These are phyloP conservation scores for Drosophila nigricruria DNA, from an alignment of 2,888 invertebrate species.

Conservation along the genomic window DNA sequence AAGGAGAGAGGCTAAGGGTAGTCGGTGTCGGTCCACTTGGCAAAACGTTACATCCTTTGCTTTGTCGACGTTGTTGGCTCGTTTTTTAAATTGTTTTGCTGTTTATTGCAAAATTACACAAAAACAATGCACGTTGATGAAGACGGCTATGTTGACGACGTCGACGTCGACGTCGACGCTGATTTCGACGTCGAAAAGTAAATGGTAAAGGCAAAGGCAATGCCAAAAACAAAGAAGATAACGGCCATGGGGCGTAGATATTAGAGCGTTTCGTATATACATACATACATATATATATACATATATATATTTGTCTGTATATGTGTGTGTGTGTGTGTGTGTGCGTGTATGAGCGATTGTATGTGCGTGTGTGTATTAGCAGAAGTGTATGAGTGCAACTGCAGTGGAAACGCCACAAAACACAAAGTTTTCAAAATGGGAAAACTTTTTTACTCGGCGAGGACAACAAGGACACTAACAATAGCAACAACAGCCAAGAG, in stretches of 20 bases:
- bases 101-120: conserved; percentile 82
- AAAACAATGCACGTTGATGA: conserved; percentile 79
- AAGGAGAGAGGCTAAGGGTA: conserved; percentile 7
- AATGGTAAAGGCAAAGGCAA: conserved; percentile 49
- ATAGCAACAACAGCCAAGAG: conserved; percentile 29
- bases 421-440: conserved; percentile 76
- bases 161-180: conserved; percentile 47
- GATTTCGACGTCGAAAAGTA: conserved; percentile 37
- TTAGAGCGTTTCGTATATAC: conserved; percentile 9
- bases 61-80: conserved; percentile 63
- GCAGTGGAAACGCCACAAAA: conserved; percentile 69
- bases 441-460: conserved; percentile 76
- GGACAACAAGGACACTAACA: conserved; percentile 65
- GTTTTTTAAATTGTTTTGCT: conserved; percentile 79
- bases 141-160: conserved; percentile 71
- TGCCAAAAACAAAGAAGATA: conserved; percentile 71
- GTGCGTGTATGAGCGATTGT: conserved; percentile 18
- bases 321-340: conserved; percentile 9
- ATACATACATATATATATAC: not conserved
- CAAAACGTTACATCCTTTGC: conserved; percentile 78
- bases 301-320: not conserved
- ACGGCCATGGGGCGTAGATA: conserved; percentile 28
- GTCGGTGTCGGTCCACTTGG: conserved; percentile 73
- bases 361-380: conserved; percentile 35
- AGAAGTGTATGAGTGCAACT: conserved; percentile 65